These are phyloP conservation scores for Speoplatyrhinus poulsoni DNA, from an alignment of 2,113 vertebrate genomes.

Conservation along the genomic window DNA sequence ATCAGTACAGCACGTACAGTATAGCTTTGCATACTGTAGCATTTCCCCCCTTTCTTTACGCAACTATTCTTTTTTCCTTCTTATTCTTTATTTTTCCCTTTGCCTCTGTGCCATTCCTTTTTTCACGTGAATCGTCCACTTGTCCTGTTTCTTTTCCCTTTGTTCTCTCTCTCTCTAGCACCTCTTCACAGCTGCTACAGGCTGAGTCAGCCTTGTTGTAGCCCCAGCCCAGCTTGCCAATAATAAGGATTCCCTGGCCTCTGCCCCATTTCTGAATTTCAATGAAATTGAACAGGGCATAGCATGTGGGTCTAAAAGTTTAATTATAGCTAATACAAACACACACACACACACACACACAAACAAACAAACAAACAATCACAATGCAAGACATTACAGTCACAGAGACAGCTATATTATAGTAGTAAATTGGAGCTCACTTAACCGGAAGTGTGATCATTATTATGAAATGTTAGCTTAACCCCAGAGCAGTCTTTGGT, in stretches of 20 bases:
- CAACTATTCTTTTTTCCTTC: background rate
- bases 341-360: background rate
- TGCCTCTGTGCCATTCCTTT: slow-evolving; percentile 5
- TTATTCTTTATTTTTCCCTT: background rate
- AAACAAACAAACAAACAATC: slow-evolving; percentile 41
- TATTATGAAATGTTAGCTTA: slow-evolving; percentile 14
- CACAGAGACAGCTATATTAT: no score
- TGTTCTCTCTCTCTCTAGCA: slow-evolving; percentile 1
- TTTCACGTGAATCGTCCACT: slow-evolving; percentile 30
- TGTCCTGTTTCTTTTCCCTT: slow-evolving; percentile 25
- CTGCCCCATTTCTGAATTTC: slow-evolving; percentile 56
- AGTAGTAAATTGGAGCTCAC: background rate
- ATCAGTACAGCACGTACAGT: no score
- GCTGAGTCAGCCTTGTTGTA: slow-evolving; percentile 46
- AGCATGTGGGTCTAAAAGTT: slow-evolving; percentile 59
- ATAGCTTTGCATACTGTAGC: background rate
- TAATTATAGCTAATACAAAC: slow-evolving; percentile 60
- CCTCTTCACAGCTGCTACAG: background rate
- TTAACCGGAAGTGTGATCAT: slow-evolving; percentile 30
- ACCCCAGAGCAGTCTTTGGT: no score
- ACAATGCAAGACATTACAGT: slow-evolving; percentile 33
- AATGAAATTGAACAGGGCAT: slow-evolving; percentile 56
- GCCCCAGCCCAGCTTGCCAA: slow-evolving; percentile 49
- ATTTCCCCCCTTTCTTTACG: slow-evolving; percentile 1
- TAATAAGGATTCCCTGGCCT: slow-evolving; percentile 63